Evolutionary conservation across 2,888 invertebrate species (phyloP).

Genomic region (Thelaira solivaga): DNA sequence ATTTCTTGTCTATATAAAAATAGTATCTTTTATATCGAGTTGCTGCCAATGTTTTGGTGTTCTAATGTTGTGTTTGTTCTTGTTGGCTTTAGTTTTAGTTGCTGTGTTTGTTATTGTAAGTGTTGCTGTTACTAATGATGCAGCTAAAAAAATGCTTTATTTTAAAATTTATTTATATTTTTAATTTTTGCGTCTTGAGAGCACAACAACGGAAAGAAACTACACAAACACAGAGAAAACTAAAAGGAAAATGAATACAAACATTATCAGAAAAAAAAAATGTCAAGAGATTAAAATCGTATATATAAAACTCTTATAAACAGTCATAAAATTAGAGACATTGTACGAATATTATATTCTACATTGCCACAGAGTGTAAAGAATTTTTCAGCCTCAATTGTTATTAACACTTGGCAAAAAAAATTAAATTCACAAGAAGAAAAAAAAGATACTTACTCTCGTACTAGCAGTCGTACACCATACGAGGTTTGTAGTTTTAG

Average conservation of each 20-base stretch:
- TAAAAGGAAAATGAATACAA: constrained; percentile 32
- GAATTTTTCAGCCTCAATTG: constrained; percentile 66
- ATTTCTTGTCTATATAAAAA: constrained; percentile 49
- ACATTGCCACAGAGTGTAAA: constrained; percentile 62
- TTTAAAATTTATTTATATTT: constrained; percentile 61
- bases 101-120: constrained; percentile 67
- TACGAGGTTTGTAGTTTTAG: too few species aligned
- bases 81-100: constrained; percentile 22
- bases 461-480: too few species aligned
- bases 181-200: constrained; percentile 63
- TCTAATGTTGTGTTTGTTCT: constrained; percentile 8
- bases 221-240: too few species aligned
- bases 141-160: constrained; percentile 76
- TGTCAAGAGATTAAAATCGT: constrained; percentile 63
- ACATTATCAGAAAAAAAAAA: constrained; percentile 34
- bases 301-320: constrained; percentile 57
- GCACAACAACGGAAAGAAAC: constrained; percentile 37
- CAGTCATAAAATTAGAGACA: constrained; percentile 61
- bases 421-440: background rate
- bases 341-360: constrained; percentile 57
- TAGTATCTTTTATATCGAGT: constrained; percentile 44
- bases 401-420: constrained; percentile 61
- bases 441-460: background rate
- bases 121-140: constrained; percentile 76
- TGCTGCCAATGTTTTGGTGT: constrained; percentile 44